Base-by-base conservation (phyloP, 2,113 vertebrate species). In the Melanocharis versteri region DNA sequence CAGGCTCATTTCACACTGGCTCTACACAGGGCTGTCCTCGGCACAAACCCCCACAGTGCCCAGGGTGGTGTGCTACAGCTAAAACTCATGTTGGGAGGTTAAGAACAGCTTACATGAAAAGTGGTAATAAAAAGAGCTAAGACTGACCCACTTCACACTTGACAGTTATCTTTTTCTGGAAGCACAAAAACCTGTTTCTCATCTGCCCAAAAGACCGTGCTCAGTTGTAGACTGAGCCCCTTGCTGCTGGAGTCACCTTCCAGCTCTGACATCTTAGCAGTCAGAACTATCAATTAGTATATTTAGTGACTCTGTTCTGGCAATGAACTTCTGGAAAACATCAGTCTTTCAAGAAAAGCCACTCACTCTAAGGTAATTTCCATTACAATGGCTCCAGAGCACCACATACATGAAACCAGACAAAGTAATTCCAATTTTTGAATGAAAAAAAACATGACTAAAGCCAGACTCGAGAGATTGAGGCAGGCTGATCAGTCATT, bases 1-100 rank as follows among this genome's bases (percentile, higher is more conserved):
- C 12, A 23, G 72, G 47, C 26, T 75, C 68, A 31, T 40, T 61
- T 73, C 35, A 30, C 45, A 26, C 4, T 37, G 13, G 14, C 19
- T 58, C 53, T 51, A 62, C 13, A 44, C 21, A 31, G 1, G 35
- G 61, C 47, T 31, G 4, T 44, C 61, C 47, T 10, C 0, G 0
- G 30, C 62, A 33, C 16, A 60, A 78, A 40, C 3, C 24, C 44
- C 24, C 5, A 3, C 4, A 0, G 21, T 5, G 13, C 9, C 37
- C 47, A 47, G 44, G 3, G 19, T 2, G 18, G 12, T 31, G 6
- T 2, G 1, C 44, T 60, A n/a, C 37, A 42, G 26, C 13, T 7
- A n/a, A 31, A 13, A 26, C 3, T 75, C 13, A 6, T 2, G 1
- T 6, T 26, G 28, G 19, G 37, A 92, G 13, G 22, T 72, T 51